Evolutionary conservation across 2,113 vertebrate genomes (phyloP).

Genomic region (Antigone vipio): DNA sequence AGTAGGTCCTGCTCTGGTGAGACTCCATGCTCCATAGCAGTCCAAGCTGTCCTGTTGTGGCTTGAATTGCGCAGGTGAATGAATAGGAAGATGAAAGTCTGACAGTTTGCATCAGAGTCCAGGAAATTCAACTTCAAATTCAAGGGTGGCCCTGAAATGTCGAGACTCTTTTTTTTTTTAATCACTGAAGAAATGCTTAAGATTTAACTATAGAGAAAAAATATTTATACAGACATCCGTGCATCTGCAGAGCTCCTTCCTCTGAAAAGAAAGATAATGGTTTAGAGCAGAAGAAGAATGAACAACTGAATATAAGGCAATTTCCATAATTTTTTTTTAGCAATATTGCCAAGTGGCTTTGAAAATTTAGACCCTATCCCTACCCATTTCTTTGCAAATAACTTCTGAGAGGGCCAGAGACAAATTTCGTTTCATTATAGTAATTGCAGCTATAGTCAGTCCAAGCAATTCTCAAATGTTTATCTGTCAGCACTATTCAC

Average conservation of each 20-base stretch:
- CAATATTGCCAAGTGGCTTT: neutral
- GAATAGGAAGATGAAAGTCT: neutral
- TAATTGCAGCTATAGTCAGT: conserved; percentile 29
- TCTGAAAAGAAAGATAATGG: conserved; percentile 22
- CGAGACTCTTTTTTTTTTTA: neutral
- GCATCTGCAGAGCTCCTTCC: conserved; percentile 25
- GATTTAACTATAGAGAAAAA: neutral
- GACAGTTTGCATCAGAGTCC: neutral
- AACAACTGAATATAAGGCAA: neutral
- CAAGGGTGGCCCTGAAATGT: neutral
- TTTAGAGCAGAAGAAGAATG: neutral
- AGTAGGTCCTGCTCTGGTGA: neutral
- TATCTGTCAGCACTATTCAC: conserved; percentile 28
- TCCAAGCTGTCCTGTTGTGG: neutral
- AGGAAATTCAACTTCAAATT: neutral
- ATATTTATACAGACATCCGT: neutral
- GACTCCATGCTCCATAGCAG: neutral
- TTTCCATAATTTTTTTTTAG: neutral
- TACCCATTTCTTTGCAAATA: neutral
- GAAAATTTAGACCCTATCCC: conserved; percentile 20
- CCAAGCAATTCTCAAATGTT: neutral
- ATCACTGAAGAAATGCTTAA: neutral
- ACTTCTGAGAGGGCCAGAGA: neutral
- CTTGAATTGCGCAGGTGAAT: neutral
- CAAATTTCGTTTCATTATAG: neutral